Evolutionary conservation across 2,113 vertebrate species (phyloP), one percentile per base, ranked within the genome.

Genomic region (Scomber colias): DNA sequence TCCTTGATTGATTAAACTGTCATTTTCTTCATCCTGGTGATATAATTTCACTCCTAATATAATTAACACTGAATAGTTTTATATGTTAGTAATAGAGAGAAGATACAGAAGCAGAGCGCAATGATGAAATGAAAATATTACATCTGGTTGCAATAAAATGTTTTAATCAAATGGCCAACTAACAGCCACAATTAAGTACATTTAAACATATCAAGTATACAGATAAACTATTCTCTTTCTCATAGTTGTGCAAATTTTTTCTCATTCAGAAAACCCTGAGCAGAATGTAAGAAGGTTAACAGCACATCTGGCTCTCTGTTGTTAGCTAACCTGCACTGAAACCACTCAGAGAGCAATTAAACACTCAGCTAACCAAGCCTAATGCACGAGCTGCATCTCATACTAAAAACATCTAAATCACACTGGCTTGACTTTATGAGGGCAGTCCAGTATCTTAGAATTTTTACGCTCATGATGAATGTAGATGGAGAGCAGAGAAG

Each of bases 261-360:
- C 48, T 30, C 69, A 63, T 59, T 82, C 78, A 75, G 8, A 65
- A 59, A 80, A 65, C 68, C 31, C 19, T 9, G 27, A 54, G 60
- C 46, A 27, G 53, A 24, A 15, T 2, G 19, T 11, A n/a, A 31
- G 11, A 54, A 77, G 61, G 57, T 74, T 56, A 78, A 63, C 62
- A 53, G 48, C 71, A 62, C 35, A 63, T 70, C 40, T 85, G 74
- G 27, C 71, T 71, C 31, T 14, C 13, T 78, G 62, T 61, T 88
- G 82, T 79, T 51, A 59, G 70, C 59, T 67, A 72, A 86, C 63
- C 53, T 84, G 68, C 59, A 87, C 54, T 82, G 78, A 48, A 84
- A 81, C 70, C 78, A 79, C 81, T 84, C 65, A 83, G 61, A 77
- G 82, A 71, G 74, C 87, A 88, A 88, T 89, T 79, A 84, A 79